phyloP scores from a whole-genome alignment of 2,888 invertebrate genomes.

The Mantis religiosa region DNA sequence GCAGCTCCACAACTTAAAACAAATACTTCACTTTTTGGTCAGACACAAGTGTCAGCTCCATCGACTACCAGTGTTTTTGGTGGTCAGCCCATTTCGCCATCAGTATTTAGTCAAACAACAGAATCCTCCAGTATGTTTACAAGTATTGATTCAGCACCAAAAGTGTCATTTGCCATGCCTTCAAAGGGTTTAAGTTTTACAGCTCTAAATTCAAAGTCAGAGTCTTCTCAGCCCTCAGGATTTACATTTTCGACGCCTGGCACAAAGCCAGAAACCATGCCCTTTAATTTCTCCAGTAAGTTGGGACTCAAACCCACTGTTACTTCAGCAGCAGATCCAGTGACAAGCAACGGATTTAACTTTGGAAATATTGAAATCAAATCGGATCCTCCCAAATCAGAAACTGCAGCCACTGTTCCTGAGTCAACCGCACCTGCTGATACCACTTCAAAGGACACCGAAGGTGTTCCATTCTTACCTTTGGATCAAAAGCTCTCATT shows the following conservation, averaged over 20 bases:
- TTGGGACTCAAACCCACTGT: neutral
- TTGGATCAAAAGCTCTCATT: constrained; percentile 33
- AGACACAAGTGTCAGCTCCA: neutral
- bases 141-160: neutral
- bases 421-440: neutral
- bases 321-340: neutral
- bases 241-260: neutral
- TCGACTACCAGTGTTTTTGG: neutral
- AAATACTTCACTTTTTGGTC: neutral
- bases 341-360: neutral
- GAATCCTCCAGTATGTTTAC: neutral
- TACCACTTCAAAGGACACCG: constrained; percentile 22
- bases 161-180: neutral
- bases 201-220: constrained; percentile 16
- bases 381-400: neutral
- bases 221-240: neutral
- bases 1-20: neutral
- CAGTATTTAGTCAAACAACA: neutral
- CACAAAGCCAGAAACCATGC: neutral
- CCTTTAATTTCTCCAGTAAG: neutral
- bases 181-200: neutral
- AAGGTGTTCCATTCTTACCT: constrained; percentile 35
- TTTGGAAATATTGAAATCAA: neutral
- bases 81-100: neutral
- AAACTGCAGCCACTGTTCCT: neutral